Evolutionary conservation across 1,140 invertebrate genomes (phyloP), one percentile per base, ranked within the genome.

Genomic region (Ganaspis sp.): DNA sequence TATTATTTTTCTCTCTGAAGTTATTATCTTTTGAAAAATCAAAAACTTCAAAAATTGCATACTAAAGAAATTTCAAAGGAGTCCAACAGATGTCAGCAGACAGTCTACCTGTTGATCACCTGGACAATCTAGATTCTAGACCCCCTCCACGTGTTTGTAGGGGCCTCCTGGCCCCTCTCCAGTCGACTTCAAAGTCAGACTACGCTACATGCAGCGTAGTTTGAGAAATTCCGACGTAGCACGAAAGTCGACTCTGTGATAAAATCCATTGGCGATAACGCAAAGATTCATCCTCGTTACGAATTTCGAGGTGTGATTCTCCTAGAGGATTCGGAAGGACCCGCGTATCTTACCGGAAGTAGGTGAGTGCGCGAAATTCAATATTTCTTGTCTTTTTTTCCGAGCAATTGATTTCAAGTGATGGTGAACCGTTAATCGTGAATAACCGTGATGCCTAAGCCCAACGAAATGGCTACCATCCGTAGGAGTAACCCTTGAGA

Each of bases 31-130:
- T 6, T 34, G 29, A 34, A 34, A 6, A 34, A 34, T 34, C 29
- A 34, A 34, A 6, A n/a, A n/a, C n/a, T n/a, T 34, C 6, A 34
- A 4, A 15, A 49, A 17, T 29, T 64, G 9, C n/a, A n/a, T n/a
- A n/a, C n/a, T n/a, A n/a, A n/a, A n/a, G n/a, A n/a, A n/a, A n/a
- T 64, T 12, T 6, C 15, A n/a, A n/a, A n/a, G 11, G 23, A 29
- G 34, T 54, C 42, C 77, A 53, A 70, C 29, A 87, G 87, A 86
- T 87, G 87, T 83, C 87, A 81, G 70, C n/a, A 70, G 58, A 17
- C 58, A 80, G 38, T 38, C 80, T 81, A 87, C 84, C 9, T 64
- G 9, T 64, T 12, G 23, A 12, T 83, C 87, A 87, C 86, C 87
- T 87, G 83, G 53, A 49, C 15, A 42, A 69, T 64, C 15, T 15